These are phyloP conservation scores for Drosophila mayaguana DNA, from an alignment of 2,888 invertebrate species.

Conservation along the genomic window DNA sequence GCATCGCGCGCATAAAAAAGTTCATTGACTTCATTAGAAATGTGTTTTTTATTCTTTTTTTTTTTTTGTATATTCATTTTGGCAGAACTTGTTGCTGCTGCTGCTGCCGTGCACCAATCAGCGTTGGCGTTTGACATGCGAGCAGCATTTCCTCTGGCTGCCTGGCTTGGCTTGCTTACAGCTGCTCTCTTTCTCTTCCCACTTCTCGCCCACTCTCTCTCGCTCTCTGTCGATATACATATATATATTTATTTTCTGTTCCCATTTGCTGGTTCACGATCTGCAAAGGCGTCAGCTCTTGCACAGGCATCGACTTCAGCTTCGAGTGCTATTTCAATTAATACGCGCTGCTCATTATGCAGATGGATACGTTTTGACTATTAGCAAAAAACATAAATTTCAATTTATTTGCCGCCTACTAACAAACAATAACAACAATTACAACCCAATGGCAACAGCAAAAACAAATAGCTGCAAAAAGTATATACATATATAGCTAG, in stretches of 20 bases:
- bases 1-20: slow-evolving; percentile 80
- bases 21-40: slow-evolving; percentile 79
- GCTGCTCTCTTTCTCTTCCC: slow-evolving; percentile 6
- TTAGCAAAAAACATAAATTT: slow-evolving; percentile 69
- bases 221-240: slow-evolving; percentile 1
- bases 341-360: slow-evolving; percentile 65
- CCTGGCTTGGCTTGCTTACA: slow-evolving; percentile 18
- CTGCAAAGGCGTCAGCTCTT: slow-evolving; percentile 54
- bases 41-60: slow-evolving; percentile 37
- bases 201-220: background rate
- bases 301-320: slow-evolving; percentile 11
- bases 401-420: slow-evolving; percentile 37
- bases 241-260: slow-evolving; percentile 31
- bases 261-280: slow-evolving; percentile 47
- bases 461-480: slow-evolving; percentile 41
- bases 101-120: slow-evolving; percentile 73
- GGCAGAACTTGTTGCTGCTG: slow-evolving; percentile 30
- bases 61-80: slow-evolving; percentile 21
- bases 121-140: slow-evolving; percentile 47
- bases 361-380: slow-evolving; percentile 64
- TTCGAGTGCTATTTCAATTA: slow-evolving; percentile 59
- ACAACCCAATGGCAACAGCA: slow-evolving; percentile 18
- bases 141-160: slow-evolving; percentile 61
- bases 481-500: background rate
- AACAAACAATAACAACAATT: slow-evolving; percentile 26